phyloP scores from a whole-genome alignment of 2,888 invertebrate species.

The Heteromurus nitidus region DNA sequence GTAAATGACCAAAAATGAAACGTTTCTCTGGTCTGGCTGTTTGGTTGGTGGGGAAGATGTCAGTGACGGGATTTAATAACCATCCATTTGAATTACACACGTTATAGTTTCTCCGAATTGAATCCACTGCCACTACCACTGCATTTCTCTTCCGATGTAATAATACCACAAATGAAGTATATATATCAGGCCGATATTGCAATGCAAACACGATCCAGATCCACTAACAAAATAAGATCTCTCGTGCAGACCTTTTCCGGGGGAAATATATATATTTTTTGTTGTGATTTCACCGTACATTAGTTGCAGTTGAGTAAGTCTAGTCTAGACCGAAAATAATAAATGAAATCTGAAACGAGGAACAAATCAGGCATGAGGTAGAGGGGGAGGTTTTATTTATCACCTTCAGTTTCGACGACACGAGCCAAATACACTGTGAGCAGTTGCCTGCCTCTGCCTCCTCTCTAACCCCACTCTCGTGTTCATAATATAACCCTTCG shows the following conservation, averaged over 20 bases:
- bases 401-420: conserved; percentile 28
- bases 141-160: neutral
- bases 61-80: conserved; percentile 30
- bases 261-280: conserved; percentile 4
- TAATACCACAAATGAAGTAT: conserved; percentile 31
- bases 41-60: too few relatives aligned
- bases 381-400: conserved; percentile 52
- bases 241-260: neutral
- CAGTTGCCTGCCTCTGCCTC: too few relatives aligned
- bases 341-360: conserved; percentile 33
- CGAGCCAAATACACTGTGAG: neutral
- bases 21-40: neutral
- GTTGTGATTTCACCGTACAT: conserved; percentile 40
- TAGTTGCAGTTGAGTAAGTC: conserved; percentile 33
- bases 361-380: conserved; percentile 45
- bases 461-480: neutral
- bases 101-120: neutral
- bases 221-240: neutral
- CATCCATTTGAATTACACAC: conserved; percentile 15
- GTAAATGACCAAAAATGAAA: neutral
- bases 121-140: neutral
- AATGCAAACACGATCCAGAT: neutral
- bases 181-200: conserved; percentile 12
- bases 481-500: too few relatives aligned
- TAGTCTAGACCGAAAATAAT: conserved; percentile 36